Conservation (phyloP, 2,797 vertebrate genomes). For the Bovichtus variegatus region DNA sequence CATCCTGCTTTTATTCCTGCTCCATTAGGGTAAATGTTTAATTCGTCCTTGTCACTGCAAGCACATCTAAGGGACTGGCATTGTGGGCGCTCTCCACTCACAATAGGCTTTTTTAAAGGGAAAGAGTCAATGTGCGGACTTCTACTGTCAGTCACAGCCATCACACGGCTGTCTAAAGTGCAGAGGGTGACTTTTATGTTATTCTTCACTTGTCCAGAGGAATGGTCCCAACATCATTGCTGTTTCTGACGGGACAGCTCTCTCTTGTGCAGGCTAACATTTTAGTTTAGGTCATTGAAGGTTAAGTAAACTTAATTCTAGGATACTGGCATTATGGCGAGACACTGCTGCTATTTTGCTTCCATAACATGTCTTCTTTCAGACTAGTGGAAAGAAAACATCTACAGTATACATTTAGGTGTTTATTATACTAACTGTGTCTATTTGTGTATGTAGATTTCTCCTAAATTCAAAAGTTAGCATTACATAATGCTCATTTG, state of each 20-base stretch:
- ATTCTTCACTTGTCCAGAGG: constrained; percentile 2
- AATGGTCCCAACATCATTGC: not conserved
- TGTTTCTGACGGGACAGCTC: not conserved
- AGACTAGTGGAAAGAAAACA: no score
- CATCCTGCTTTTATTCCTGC: constrained; percentile 51
- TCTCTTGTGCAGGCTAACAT: not conserved
- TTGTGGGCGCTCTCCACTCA: constrained; percentile 24
- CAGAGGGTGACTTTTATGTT: constrained; percentile 13
- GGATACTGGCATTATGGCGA: not conserved
- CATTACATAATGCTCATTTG: no score
- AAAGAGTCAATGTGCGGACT: constrained; percentile 28
- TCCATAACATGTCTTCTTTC: no score
- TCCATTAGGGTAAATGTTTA: constrained; percentile 81
- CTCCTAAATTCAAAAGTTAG: no score
- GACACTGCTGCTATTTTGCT: no score
- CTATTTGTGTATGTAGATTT: no score
- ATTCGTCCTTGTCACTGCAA: constrained; percentile 72
- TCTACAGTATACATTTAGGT: no score
- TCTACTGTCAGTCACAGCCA: constrained; percentile 20
- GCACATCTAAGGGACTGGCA: constrained; percentile 59
- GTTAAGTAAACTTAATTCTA: not conserved
- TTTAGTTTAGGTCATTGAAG: not conserved
- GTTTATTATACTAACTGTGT: no score
- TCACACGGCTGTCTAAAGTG: constrained; percentile 26
- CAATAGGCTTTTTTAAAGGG: constrained; percentile 30